These are phyloP conservation scores for Drosophila kokeensis DNA, from an alignment of 2,888 invertebrate species.

Conservation along the genomic window DNA sequence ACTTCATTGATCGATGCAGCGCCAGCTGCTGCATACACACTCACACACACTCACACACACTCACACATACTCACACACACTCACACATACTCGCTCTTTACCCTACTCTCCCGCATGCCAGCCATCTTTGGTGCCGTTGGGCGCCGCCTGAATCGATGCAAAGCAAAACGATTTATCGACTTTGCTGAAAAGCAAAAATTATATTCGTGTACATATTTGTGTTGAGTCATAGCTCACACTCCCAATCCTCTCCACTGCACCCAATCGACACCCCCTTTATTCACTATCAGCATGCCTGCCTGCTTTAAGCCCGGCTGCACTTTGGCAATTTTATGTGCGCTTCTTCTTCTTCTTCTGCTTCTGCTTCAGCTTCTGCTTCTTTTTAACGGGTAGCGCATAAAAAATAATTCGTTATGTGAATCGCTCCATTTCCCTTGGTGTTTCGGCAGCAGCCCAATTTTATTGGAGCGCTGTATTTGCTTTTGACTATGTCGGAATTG, in stretches of 20 bases:
- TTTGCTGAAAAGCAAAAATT: constrained; percentile 54
- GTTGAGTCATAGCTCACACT: constrained; percentile 12
- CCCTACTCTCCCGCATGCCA: background rate
- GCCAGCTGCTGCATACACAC: constrained; percentile 34
- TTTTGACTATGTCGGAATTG: constrained; percentile 20
- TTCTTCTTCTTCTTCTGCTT: constrained; percentile 6
- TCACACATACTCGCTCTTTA: background rate
- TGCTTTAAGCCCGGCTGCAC: constrained; percentile 47
- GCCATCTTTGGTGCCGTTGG: background rate
- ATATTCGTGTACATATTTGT: constrained; percentile 43
- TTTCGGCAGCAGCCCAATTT: constrained; percentile 16
- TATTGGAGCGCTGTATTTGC: constrained; percentile 27
- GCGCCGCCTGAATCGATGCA: constrained; percentile 19
- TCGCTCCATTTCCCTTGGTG: constrained; percentile 46
- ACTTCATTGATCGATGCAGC: constrained; percentile 23
- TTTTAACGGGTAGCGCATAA: constrained; percentile 47
- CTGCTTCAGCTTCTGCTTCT: constrained; percentile 18
- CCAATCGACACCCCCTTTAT: background rate
- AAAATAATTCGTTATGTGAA: constrained; percentile 69
- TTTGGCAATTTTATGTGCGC: constrained; percentile 58
- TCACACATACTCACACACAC: background rate
- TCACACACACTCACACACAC: background rate
- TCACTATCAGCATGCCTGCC: constrained; percentile 1
- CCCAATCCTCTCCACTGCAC: background rate
- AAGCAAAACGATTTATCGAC: constrained; percentile 57